These are phyloP conservation scores for Apamea monoglypha DNA, from an alignment of 2,888 invertebrate genomes.

Conservation along the genomic window DNA sequence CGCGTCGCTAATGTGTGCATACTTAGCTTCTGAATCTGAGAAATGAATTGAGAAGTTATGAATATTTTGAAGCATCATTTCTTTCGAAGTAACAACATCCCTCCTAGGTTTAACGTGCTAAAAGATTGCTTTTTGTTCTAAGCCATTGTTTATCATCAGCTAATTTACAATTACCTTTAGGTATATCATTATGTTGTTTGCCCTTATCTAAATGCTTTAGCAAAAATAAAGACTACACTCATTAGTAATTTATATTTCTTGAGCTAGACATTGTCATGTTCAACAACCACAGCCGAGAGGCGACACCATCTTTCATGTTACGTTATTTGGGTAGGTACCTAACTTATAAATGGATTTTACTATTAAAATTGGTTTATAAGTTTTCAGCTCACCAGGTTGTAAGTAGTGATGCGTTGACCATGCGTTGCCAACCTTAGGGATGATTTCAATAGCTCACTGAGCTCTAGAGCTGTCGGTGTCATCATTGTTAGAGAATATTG, in stretches of 20 bases:
- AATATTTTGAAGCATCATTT: constrained; percentile 9
- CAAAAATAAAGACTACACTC: background rate
- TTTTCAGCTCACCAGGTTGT: background rate
- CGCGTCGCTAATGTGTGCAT: too few relatives aligned
- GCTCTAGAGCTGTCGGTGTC: too few relatives aligned
- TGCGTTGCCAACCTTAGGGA: background rate
- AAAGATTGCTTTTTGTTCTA: background rate
- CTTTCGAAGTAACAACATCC: background rate
- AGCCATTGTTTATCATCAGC: background rate
- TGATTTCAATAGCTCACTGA: too few relatives aligned
- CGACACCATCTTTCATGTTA: background rate
- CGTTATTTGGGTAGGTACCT: background rate
- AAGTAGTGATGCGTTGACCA: background rate
- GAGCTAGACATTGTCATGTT: background rate
- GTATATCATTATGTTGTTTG: background rate
- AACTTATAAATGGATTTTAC: background rate
- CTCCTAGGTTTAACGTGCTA: too few relatives aligned
- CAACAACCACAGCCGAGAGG: background rate
- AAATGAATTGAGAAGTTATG: background rate
- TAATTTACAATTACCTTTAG: background rate
- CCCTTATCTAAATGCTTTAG: background rate
- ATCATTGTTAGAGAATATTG: background rate
- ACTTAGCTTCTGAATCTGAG: background rate
- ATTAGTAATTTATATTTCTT: background rate
- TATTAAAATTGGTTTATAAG: background rate